phyloP scores from a whole-genome alignment of 2,797 vertebrate genomes.

The Argyrosomus regius region DNA sequence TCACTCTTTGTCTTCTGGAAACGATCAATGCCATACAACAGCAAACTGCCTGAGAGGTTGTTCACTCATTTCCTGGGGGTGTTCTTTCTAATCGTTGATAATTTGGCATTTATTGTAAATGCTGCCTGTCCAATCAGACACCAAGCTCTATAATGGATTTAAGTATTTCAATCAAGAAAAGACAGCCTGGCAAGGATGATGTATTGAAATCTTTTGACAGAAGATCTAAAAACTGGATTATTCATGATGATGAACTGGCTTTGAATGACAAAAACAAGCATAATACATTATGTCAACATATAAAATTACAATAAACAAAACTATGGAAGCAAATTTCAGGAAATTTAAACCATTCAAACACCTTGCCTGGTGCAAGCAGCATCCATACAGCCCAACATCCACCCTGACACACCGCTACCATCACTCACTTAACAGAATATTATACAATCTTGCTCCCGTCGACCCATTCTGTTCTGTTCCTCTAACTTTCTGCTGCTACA shows the following conservation, averaged over 20 bases:
- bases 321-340: background rate
- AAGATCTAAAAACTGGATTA: background rate
- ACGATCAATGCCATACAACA: background rate
- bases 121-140: background rate
- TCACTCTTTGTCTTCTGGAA: background rate
- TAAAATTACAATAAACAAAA: background rate
- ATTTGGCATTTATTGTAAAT: background rate
- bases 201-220: too few species aligned
- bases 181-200: background rate
- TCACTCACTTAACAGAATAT: background rate
- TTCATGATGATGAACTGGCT: background rate
- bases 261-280: constrained; percentile 1
- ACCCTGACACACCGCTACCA: background rate
- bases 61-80: background rate
- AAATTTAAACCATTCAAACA: background rate
- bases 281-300: background rate
- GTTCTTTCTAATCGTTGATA: background rate
- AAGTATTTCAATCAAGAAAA: background rate
- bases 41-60: background rate
- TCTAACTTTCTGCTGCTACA: background rate
- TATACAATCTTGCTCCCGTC: background rate
- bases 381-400: background rate
- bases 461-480: background rate
- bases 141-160: background rate
- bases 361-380: background rate